These are phyloP conservation scores for Nomada hirtipes DNA, from an alignment of 2,888 invertebrate species.

Conservation along the genomic window DNA sequence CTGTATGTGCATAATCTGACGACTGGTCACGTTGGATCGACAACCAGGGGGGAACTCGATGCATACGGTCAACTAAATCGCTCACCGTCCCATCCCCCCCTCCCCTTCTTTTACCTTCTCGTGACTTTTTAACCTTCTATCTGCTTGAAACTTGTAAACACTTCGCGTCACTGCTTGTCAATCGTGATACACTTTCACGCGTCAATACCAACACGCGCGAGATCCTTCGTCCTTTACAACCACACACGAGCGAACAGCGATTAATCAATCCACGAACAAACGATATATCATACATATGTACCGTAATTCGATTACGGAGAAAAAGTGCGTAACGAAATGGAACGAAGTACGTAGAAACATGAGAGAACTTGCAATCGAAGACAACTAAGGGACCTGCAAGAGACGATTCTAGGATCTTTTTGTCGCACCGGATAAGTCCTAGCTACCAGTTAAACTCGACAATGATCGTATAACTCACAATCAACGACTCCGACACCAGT, in stretches of 20 bases:
- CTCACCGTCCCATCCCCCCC: constrained; percentile 15
- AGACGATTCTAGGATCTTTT: neutral
- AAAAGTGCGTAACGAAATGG: neutral
- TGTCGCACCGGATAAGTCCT: constrained; percentile 4
- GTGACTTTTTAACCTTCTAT: constrained; percentile 47
- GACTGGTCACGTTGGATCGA: constrained; percentile 34
- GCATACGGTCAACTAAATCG: constrained; percentile 51
- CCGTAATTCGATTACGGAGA: neutral
- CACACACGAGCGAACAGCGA: constrained; percentile 1
- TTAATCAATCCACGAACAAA: constrained; percentile 1
- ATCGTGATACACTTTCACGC: constrained; percentile 55
- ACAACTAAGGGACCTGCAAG: too few species aligned
- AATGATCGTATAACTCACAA: constrained; percentile 41
- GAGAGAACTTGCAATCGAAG: too few species aligned
- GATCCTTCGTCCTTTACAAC: constrained; percentile 27
- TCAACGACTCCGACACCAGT: constrained; percentile 19
- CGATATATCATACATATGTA: neutral
- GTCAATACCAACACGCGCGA: constrained; percentile 3
- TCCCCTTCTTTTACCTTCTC: constrained; percentile 20
- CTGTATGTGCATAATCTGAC: constrained; percentile 21
- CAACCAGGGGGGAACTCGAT: constrained; percentile 37
- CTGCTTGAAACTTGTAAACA: constrained; percentile 50
- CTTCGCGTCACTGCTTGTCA: constrained; percentile 30
- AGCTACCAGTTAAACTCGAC: constrained; percentile 53
- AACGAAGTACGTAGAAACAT: too few species aligned